Base-by-base conservation (phyloP, 2,797 vertebrate genomes). In the Xenentodon cancila region DNA sequence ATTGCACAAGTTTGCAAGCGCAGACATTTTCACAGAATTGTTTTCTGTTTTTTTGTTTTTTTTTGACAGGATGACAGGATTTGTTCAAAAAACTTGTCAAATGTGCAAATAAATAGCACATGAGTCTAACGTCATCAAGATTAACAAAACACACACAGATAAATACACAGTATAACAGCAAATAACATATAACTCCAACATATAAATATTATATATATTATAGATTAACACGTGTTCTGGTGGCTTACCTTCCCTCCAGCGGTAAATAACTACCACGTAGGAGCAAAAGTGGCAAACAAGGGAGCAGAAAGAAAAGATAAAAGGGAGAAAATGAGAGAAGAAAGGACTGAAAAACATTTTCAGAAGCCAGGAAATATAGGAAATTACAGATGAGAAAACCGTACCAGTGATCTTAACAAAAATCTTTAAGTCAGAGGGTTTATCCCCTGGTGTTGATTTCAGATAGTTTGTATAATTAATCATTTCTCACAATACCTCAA, bases 211-310 rank as follows among this genome's bases (percentile, higher is more conserved):
- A 52, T 2, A 59, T 32, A n/a, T 43, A 59, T 16, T 53, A 30
- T 50, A 22, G 13, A 13, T 30, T 63, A 17, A 34, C 21, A 70
- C 42, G 55, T 3, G 27, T 17, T 65, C 12, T 54, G 27, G 49
- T 17, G 48, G 62, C 93, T 85, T 91, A 94, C 93, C 91, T 94
- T 95, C 54, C 81, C 64, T 85, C 90, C 92, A 37, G 64, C 84
- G 57, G 84, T 87, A 70, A 91, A 95, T 34, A 94, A 88, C 94
- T 94, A 81, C 55, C 76, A 85, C 60, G 69, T 70, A 87, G 68
- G 42, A 48, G 62, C 21, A 59, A 51, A 49, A 71, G 71, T n/a
- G 37, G 51, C 59, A 79, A 19, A n/a, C 52, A 79, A 53, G 71
- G 77, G 71, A 83, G 55, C 58, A 81, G 64, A 49, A 44, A 64